Percentiles rank a stretch among this genome's conserved stretches.
Conservation (phyloP, 2,888 invertebrate species). For the Biston betularia region DNA sequence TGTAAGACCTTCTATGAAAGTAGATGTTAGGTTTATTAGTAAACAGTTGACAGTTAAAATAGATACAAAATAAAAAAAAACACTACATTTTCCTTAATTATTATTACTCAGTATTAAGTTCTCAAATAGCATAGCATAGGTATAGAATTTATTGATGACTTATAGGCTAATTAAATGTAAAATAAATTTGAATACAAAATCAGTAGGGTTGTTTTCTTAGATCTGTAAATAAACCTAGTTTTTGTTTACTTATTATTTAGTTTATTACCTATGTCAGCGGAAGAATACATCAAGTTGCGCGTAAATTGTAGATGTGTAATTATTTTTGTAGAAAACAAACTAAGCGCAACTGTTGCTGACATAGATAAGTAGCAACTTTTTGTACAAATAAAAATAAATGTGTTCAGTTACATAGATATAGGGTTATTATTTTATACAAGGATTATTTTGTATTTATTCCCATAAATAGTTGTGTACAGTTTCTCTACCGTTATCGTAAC, state of each 20-base stretch:
- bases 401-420: slow-evolving; percentile 9
- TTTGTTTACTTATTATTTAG: slow-evolving; percentile 46
- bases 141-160: slow-evolving; percentile 65
- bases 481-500: slow-evolving; percentile 24
- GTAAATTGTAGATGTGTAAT: slow-evolving; percentile 8
- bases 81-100: slow-evolving; percentile 60
- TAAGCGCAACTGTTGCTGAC: slow-evolving; percentile 28
- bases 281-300: slow-evolving; percentile 20
- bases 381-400: slow-evolving; percentile 11
- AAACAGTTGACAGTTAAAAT: slow-evolving; percentile 60
- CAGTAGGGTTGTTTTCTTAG: slow-evolving; percentile 83
- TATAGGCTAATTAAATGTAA: slow-evolving; percentile 75
- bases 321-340: slow-evolving; percentile 2
- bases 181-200: slow-evolving; percentile 79
- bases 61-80: slow-evolving; percentile 54
- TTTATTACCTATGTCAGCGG: slow-evolving; percentile 30
- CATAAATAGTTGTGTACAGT: slow-evolving; percentile 1
- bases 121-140: slow-evolving; percentile 79
- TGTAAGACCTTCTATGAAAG: slow-evolving; percentile 68
- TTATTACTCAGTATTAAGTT: slow-evolving; percentile 83
- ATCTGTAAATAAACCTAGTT: slow-evolving; percentile 77
- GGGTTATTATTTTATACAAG: slow-evolving; percentile 17
- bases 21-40: slow-evolving; percentile 70
- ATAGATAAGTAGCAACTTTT: slow-evolving; percentile 4
- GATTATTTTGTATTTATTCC: slow-evolving; percentile 15